These are phyloP conservation scores for Lithosia quadra DNA, from an alignment of 2,888 invertebrate species.

Conservation along the genomic window DNA sequence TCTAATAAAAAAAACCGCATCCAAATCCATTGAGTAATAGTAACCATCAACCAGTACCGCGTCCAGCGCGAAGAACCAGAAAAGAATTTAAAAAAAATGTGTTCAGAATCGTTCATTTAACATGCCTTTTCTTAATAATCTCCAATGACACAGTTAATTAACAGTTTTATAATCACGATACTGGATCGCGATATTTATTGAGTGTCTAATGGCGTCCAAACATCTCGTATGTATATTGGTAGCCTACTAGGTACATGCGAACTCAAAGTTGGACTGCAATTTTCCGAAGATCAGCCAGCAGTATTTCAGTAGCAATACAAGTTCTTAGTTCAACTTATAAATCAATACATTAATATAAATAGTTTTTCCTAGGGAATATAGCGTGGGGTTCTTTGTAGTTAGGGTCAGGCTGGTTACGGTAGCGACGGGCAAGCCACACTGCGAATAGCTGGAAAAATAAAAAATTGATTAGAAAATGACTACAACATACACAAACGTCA, in stretches of 20 bases:
- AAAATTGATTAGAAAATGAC: conserved; percentile 18
- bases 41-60: no score
- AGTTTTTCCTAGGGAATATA: conserved; percentile 89
- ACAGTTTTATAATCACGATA: no score
- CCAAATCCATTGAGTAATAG: no score
- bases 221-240: conserved; percentile 19
- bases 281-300: conserved; percentile 46
- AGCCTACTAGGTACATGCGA: conserved; percentile 10
- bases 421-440: conserved; percentile 92
- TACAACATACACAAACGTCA: background rate
- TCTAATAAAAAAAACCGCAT: no score
- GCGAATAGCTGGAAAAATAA: conserved; percentile 90
- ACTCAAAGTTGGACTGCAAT: conserved; percentile 19
- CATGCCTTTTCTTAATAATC: no score
- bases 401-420: conserved; percentile 93
- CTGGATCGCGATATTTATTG: background rate
- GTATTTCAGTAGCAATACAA: conserved; percentile 21
- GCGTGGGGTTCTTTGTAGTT: conserved; percentile 91
- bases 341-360: conserved; percentile 72
- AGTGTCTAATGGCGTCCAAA: no score
- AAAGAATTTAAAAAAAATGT: no score
- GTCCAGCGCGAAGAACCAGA: no score
- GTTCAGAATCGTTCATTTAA: no score
- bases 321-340: conserved; percentile 25
- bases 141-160: no score